These are phyloP conservation scores for Tinea semifulvella DNA, from an alignment of 2,888 invertebrate species.

Conservation along the genomic window DNA sequence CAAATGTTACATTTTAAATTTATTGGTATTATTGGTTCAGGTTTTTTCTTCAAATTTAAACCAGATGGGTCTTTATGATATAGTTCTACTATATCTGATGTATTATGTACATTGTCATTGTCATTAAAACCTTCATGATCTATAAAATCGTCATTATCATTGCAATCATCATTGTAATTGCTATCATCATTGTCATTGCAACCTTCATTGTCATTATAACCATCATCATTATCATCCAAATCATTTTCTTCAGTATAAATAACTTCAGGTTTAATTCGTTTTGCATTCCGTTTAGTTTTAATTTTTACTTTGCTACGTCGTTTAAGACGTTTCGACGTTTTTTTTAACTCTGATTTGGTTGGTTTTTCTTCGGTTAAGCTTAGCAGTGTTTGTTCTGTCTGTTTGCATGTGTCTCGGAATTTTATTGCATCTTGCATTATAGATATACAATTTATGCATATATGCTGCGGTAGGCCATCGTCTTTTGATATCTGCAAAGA, in stretches of 20 bases:
- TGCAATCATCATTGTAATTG: constrained; percentile 15
- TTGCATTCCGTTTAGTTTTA: background rate
- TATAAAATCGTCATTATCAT: constrained; percentile 19
- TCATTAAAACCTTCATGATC: constrained; percentile 17
- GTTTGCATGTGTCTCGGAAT: constrained; percentile 30
- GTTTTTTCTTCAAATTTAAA: too few species aligned
- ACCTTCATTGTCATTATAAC: too few species aligned
- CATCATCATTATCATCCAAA: too few species aligned
- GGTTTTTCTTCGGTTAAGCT: too few species aligned
- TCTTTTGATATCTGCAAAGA: constrained; percentile 9
- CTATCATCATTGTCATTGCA: constrained; percentile 20
- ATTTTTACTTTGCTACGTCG: constrained; percentile 16
- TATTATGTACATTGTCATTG: too few species aligned
- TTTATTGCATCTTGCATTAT: background rate
- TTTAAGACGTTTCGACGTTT: too few species aligned
- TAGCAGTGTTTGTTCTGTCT: constrained; percentile 33
- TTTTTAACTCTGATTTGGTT: too few species aligned
- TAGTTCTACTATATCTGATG: too few species aligned
- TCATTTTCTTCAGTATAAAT: too few species aligned
- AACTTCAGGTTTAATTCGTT: too few species aligned
- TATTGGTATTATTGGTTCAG: too few species aligned
- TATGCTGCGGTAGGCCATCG: constrained; percentile 6
- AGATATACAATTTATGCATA: background rate
- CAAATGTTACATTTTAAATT: constrained; percentile 20
- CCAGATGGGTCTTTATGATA: too few species aligned